Evolutionary conservation across 2,797 vertebrate genomes (phyloP).

Genomic region (Eidolon dupreanum): DNA sequence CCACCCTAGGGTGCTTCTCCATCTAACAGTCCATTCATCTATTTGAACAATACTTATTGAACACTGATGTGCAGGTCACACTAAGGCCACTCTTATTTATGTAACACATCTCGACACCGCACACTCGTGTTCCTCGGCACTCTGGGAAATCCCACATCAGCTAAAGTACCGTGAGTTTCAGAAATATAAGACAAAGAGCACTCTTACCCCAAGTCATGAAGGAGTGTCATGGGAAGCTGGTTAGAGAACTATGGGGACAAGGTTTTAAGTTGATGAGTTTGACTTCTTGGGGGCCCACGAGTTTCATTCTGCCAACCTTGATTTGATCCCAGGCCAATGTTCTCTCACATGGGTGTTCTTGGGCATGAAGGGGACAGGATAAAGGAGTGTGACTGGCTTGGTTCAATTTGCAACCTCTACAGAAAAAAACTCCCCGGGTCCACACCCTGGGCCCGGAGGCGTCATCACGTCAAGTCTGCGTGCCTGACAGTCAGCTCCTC

Average conservation of each 20-base stretch:
- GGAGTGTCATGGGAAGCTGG: background rate
- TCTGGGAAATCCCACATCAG: background rate
- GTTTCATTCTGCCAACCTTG: background rate
- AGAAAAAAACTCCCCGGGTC: background rate
- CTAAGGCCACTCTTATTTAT: background rate
- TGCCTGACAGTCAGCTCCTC: background rate
- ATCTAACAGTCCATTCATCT: background rate
- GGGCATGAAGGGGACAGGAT: background rate
- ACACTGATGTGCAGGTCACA: background rate
- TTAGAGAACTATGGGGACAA: background rate
- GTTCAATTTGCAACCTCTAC: background rate
- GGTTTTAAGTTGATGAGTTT: background rate
- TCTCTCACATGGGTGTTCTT: background rate
- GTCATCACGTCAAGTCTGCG: background rate
- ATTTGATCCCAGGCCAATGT: background rate
- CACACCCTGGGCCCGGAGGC: background rate
- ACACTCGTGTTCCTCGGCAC: background rate
- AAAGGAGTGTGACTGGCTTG: background rate
- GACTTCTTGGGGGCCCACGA: background rate
- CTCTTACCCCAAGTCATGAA: background rate
- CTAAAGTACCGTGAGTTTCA: background rate
- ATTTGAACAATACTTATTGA: background rate
- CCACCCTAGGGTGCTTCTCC: background rate
- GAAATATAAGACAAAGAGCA: background rate
- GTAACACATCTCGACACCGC: too few species aligned